Base-by-base conservation (phyloP, 2,797 vertebrate species). In the Atherinosoma microstoma region DNA sequence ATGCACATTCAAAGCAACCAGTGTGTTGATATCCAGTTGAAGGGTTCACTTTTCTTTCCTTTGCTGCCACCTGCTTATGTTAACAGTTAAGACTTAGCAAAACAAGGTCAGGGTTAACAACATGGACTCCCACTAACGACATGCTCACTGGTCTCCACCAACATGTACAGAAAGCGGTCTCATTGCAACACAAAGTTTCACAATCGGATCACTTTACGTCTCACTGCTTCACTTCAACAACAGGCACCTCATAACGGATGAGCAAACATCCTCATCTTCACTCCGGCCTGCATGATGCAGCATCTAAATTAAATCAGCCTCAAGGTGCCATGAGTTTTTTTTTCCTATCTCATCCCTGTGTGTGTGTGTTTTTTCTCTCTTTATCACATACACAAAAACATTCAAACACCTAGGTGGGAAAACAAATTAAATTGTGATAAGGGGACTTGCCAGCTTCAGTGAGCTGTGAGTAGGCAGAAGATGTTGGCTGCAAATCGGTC, bases 401-500 rank as follows among this genome's bases (percentile, higher is more conserved):
- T 1, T 8, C 56, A 67, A 51, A 30, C 45, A 22, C 29, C 71
- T 18, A n/a, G 64, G 45, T 64, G 58, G 16, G 56, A 67, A 73
- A 75, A 74, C 54, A 73, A 83, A 86, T 79, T 65, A 69, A 71
- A 69, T 68, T 45, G 51, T 53, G 53, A 67, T 70, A 78, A 83
- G 51, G 27, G 65, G 66, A 20, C 27, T 45, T 47, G 53, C 20
- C 47, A 29, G 67, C 5, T 58, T 34, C 0, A 24, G 22, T 2
- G 35, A 73, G 32, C 34, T 54, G 71, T 67, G 73, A 75, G 11
- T 30, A 45, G 56, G 35, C 1, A 15, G 32, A 56, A 42, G 38
- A 70, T 2, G 10, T 27, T 0, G 9, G 34, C 35, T 66, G 54
- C 6, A 27, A 64, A 67, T 73, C 34, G 24, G 38, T 45, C 13